Conservation (phyloP, 2,797 vertebrate species). For the Nasua narica region DNA sequence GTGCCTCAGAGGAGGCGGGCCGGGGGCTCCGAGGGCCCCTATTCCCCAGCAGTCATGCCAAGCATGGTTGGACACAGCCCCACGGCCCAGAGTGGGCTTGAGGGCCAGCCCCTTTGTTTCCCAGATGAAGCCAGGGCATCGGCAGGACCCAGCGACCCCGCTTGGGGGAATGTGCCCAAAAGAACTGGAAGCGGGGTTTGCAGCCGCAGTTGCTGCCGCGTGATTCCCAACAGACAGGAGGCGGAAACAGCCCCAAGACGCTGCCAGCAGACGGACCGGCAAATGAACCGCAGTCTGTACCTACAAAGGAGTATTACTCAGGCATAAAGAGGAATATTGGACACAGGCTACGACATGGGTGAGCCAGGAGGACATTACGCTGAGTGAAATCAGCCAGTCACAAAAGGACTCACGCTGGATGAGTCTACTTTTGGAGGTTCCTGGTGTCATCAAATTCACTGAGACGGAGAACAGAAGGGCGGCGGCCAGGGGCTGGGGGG, state of each 20-base stretch:
- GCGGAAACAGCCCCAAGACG: not conserved
- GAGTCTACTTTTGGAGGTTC: not conserved
- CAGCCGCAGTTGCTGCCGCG: not conserved
- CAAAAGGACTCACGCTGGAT: not conserved
- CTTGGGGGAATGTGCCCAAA: not conserved
- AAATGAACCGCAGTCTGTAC: not conserved
- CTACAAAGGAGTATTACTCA: not conserved
- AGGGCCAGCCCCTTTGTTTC: not conserved
- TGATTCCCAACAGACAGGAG: not conserved
- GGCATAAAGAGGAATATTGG: not conserved
- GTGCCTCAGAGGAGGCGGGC: not conserved
- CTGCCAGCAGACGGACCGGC: rapidly evolving
- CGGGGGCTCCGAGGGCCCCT: not conserved
- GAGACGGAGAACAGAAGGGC: not conserved
- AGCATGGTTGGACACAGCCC: not conserved
- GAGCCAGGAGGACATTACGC: not conserved
- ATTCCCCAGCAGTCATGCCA: not conserved
- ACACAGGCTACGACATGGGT: rapidly evolving
- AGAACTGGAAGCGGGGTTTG: not conserved
- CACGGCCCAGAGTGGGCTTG: rapidly evolving
- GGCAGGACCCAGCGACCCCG: not conserved
- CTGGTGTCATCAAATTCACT: not conserved
- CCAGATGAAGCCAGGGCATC: not conserved
- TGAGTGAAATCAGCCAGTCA: not conserved
- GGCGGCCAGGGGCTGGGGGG: rapidly evolving